Percentiles rank a stretch among this genome's conserved stretches.
phyloP scores from a whole-genome alignment of 2,888 invertebrate genomes.

The Heterodera filipjevi region DNA sequence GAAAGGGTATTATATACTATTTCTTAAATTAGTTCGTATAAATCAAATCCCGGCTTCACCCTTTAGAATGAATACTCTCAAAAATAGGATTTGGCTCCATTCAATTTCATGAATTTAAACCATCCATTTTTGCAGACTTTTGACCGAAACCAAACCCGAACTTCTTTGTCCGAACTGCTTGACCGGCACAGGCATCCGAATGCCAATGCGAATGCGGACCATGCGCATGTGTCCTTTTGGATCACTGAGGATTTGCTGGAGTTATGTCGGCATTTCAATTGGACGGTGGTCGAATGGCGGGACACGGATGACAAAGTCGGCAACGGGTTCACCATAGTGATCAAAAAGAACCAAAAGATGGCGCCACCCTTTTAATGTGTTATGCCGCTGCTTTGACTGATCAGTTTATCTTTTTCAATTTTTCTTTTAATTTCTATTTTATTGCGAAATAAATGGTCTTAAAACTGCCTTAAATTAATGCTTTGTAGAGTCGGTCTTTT shows the following conservation, averaged over 20 bases:
- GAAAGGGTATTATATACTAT: constrained; percentile 20
- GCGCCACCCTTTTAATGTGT: too few relatives aligned
- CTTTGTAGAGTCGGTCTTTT: too few relatives aligned
- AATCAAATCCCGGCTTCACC: too few relatives aligned
- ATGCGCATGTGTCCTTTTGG: constrained; percentile 29
- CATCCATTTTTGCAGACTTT: not conserved
- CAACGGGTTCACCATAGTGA: constrained; percentile 33
- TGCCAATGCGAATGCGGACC: constrained; percentile 3
- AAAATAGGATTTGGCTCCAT: too few relatives aligned
- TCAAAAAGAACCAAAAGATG: constrained; percentile 17
- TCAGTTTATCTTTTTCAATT: too few relatives aligned
- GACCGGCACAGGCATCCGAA: constrained; percentile 18
- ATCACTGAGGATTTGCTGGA: constrained; percentile 31
- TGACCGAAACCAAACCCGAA: not conserved
- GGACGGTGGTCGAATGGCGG: constrained; percentile 25
- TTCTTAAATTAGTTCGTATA: not conserved
- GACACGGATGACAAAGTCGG: constrained; percentile 35
- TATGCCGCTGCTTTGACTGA: too few relatives aligned
- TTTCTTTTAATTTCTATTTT: too few relatives aligned
- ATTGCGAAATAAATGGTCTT: too few relatives aligned
- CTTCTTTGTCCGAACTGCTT: not conserved
- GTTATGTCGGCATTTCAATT: constrained; percentile 28
- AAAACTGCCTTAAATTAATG: too few relatives aligned
- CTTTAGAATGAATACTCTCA: too few relatives aligned
- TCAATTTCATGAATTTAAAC: too few relatives aligned